Evolutionary conservation across 2,888 invertebrate species (phyloP), one percentile per base, ranked within the genome.

Genomic region (Drosophila acutilabella): DNA sequence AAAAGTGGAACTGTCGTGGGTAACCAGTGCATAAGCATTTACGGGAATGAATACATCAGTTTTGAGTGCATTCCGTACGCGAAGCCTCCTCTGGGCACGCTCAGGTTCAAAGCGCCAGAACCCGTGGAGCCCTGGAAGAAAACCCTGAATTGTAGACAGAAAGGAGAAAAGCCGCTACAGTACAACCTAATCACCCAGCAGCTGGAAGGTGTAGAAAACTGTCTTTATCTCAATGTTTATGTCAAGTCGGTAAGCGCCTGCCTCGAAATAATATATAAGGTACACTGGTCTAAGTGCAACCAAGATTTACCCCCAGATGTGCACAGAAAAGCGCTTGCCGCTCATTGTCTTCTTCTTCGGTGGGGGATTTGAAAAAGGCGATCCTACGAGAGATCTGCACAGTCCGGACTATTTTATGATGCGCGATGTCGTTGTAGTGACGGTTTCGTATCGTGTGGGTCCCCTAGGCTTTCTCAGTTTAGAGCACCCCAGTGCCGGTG

Each of bases 261-360:
- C 11, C 11, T 23, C 16, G 0, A 7, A 2, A 5, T 13, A 23
- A 5, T 8, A 16, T 11, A n/a, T 14, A 30, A 8, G 30, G 14
- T 10, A 11, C 2, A 7, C 23, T 4, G 23, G 6, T 0, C 4
- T 20, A 4, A 30, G 4, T 7, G 42, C 14, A 38, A n/a, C 3
- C 4, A 7, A 36, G 13, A 2, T 16, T 10, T 10, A 4, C 36
- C 7, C 23, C 6, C 14, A 84, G 84, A 26, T 85, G 4, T 10
- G 16, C 2, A 83, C 89, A 0, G 36, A 62, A 0, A 69, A 70
- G 7, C 85, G 80, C 1, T 56, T 90, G 42, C 92, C 92, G 0
- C 78, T 93, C 3, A 92, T 93, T 88, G 90, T 93, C 0, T 93
- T 91, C 83, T 91, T 93, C 41, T 93, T 92, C 80, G 93, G 93